Conservation (phyloP, 1,140 invertebrate species). For the Brachionus calyciflorus region DNA sequence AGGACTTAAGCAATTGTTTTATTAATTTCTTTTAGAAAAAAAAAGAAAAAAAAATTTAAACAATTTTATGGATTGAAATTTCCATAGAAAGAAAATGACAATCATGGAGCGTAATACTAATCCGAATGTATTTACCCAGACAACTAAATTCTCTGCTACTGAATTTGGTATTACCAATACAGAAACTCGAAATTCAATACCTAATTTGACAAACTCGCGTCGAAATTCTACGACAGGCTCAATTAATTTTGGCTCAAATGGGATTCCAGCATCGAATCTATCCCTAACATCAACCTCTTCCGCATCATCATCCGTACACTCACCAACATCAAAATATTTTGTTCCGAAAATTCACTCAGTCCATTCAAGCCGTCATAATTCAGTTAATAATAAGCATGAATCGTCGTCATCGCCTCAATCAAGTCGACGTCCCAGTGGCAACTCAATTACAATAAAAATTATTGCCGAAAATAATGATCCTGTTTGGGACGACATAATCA, state of each 20-base stretch:
- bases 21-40: neutral
- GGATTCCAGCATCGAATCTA: conserved; percentile 25
- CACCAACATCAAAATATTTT: conserved; percentile 20
- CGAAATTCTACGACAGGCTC: conserved; percentile 3
- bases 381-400: conserved; percentile 18
- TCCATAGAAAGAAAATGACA: conserved; percentile 2
- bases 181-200: neutral
- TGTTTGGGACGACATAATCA: neutral
- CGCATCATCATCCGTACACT: conserved; percentile 10
- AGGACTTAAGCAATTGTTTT: no score
- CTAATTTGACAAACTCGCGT: neutral
- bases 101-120: conserved; percentile 13
- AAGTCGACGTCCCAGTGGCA: conserved; percentile 13
- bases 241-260: conserved; percentile 23
- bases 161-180: neutral
- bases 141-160: neutral
- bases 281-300: conserved; percentile 13
- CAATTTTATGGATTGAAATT: neutral
- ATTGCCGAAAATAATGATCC: neutral
- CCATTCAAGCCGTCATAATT: conserved; percentile 1
- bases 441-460: conserved; percentile 44
- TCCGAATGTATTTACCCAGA: neutral
- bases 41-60: neutral
- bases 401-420: conserved; percentile 8
- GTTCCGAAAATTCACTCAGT: neutral